A percentile compares a stretch with the other conserved stretches of the same genome.
Conservation (phyloP, 2,888 invertebrate species). For the Melanostoma scalare region DNA sequence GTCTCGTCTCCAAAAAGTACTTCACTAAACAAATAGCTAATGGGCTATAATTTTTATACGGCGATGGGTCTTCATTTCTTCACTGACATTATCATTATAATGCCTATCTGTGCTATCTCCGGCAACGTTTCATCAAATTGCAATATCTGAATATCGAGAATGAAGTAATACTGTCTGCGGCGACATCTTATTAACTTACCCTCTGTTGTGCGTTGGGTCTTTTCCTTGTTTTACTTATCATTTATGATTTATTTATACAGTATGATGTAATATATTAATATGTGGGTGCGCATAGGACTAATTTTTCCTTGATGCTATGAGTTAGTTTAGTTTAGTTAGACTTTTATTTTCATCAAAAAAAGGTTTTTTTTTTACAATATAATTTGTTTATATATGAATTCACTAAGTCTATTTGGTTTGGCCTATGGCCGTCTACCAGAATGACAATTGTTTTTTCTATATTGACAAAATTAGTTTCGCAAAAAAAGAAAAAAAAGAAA, state of each 20-base stretch:
- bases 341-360: too few species aligned
- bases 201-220: slow-evolving; percentile 32
- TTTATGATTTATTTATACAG: slow-evolving; percentile 79
- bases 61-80: neutral
- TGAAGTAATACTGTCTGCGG: slow-evolving; percentile 66
- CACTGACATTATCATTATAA: slow-evolving; percentile 60
- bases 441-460: too few species aligned
- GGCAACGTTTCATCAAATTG: slow-evolving; percentile 69
- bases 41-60: slow-evolving; percentile 62
- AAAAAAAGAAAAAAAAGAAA: too few species aligned
- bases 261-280: slow-evolving; percentile 76
- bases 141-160: slow-evolving; percentile 71
- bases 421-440: too few species aligned
- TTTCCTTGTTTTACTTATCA: slow-evolving; percentile 74
- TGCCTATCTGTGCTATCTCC: slow-evolving; percentile 43
- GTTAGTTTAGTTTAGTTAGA: too few species aligned
- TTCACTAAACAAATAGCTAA: slow-evolving; percentile 51
- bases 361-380: too few species aligned
- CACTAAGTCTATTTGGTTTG: too few species aligned
- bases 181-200: slow-evolving; percentile 72
- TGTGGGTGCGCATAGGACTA: slow-evolving; percentile 68
- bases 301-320: slow-evolving; percentile 69
- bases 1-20: slow-evolving; percentile 14
- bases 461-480: too few species aligned
- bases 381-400: too few species aligned